These are phyloP conservation scores for Datnioides undecimradiatus DNA, from an alignment of 2,113 vertebrate genomes.

Conservation along the genomic window DNA sequence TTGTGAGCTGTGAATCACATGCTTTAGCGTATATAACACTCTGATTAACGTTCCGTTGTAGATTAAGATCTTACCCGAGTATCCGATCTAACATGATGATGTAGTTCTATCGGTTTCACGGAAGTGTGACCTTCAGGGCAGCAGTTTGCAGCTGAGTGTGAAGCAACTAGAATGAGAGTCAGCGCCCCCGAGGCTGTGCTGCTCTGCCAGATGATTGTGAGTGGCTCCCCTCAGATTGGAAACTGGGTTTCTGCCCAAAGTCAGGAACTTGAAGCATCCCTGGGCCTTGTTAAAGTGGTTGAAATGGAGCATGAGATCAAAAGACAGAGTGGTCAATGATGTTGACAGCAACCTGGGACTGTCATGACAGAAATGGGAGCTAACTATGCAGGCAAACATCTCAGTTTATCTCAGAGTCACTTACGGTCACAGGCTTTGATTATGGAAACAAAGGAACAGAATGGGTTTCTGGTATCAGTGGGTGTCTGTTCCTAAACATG, in stretches of 20 bases:
- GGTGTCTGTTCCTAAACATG: too few species aligned
- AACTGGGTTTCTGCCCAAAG: background rate
- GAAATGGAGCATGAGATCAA: background rate
- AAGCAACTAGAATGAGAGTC: background rate
- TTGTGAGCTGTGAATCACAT: background rate
- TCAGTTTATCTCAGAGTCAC: too few species aligned
- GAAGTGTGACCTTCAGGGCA: constrained; percentile 2
- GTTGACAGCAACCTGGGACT: background rate
- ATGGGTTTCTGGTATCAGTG: background rate
- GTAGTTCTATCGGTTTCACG: background rate
- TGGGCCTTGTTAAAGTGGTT: background rate
- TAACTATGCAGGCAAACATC: background rate
- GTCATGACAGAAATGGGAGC: background rate
- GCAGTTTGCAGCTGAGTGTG: constrained; percentile 12
- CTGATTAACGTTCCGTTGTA: background rate
- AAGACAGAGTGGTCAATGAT: background rate
- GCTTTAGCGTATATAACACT: background rate
- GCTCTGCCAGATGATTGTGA: background rate
- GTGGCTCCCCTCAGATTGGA: background rate
- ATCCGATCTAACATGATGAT: background rate
- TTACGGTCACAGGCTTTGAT: too few species aligned
- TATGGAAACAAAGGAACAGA: background rate
- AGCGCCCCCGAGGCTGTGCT: background rate
- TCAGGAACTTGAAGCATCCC: background rate
- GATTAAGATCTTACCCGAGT: background rate